Percentiles rank a stretch among this genome's conserved stretches.
phyloP scores from a whole-genome alignment of 2,888 invertebrate species.

The Drosophila subsilvestris region DNA sequence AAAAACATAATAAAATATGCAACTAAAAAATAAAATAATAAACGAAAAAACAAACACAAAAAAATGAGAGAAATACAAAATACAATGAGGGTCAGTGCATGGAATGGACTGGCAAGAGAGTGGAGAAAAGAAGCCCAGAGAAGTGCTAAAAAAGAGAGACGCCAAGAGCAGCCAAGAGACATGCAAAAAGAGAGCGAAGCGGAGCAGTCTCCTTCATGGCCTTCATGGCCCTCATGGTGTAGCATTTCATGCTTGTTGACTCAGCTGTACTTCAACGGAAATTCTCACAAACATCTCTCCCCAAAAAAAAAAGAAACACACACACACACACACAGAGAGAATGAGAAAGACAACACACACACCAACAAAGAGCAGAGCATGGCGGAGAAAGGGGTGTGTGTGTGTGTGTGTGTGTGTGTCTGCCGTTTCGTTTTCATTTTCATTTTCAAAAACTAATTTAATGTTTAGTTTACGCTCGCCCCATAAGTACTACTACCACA shows the following conservation, averaged over 20 bases:
- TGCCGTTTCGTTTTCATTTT: slow-evolving; percentile 22
- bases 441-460: slow-evolving; percentile 56
- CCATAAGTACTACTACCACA: slow-evolving; percentile 8
- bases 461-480: slow-evolving; percentile 50
- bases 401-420: slow-evolving; percentile 4
- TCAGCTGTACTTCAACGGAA: slow-evolving; percentile 51
- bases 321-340: slow-evolving; percentile 3
- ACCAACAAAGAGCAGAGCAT: not conserved
- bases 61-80: slow-evolving; percentile 46
- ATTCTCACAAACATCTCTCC: slow-evolving; percentile 48
- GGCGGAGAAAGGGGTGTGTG: not conserved
- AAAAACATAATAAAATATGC: slow-evolving; percentile 56
- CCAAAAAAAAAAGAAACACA: not conserved
- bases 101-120: slow-evolving; percentile 5
- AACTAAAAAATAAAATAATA: slow-evolving; percentile 29
- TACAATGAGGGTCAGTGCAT: slow-evolving; percentile 28
- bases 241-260: slow-evolving; percentile 42
- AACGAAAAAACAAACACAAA: slow-evolving; percentile 49
- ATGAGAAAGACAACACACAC: slow-evolving; percentile 1
- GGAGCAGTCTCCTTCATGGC: not conserved
- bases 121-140: not conserved
- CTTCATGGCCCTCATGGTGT: not conserved
- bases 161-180: not conserved
- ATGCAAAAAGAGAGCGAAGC: slow-evolving; percentile 2
- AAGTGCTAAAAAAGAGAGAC: not conserved